phyloP scores from a whole-genome alignment of 2,888 invertebrate genomes.

The Buathra laborator region DNA sequence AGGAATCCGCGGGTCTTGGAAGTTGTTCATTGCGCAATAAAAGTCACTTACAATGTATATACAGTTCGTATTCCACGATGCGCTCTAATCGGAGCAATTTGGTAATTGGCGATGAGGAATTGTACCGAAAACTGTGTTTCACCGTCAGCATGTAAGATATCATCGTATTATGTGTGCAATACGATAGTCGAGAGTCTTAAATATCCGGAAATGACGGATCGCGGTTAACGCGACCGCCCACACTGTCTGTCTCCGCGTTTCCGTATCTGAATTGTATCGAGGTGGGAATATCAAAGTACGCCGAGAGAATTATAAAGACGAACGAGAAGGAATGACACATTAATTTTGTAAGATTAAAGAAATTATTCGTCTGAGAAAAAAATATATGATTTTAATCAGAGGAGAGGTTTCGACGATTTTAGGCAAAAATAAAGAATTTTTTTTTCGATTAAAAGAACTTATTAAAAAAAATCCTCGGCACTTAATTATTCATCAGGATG shows the following conservation, averaged over 20 bases:
- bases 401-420: not conserved
- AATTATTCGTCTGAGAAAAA: not conserved
- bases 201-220: conserved; percentile 70
- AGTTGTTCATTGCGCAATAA: conserved; percentile 51
- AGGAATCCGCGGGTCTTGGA: not conserved
- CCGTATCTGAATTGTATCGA: conserved; percentile 46
- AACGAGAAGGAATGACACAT: conserved; percentile 18
- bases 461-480: no score
- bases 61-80: conserved; percentile 4
- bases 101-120: conserved; percentile 64
- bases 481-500: no score
- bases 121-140: conserved; percentile 58
- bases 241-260: conserved; percentile 53
- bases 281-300: conserved; percentile 32
- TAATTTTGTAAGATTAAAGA: not conserved
- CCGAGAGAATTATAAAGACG: conserved; percentile 49
- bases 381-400: not conserved
- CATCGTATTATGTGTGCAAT: conserved; percentile 37
- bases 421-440: not conserved
- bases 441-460: not conserved
- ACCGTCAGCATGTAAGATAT: conserved; percentile 6
- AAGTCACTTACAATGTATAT: conserved; percentile 27
- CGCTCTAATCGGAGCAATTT: conserved; percentile 63
- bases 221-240: conserved; percentile 65
- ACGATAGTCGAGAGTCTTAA: conserved; percentile 54